phyloP scores from a whole-genome alignment of 2,888 invertebrate genomes.

The Himalopsyche anomala region DNA sequence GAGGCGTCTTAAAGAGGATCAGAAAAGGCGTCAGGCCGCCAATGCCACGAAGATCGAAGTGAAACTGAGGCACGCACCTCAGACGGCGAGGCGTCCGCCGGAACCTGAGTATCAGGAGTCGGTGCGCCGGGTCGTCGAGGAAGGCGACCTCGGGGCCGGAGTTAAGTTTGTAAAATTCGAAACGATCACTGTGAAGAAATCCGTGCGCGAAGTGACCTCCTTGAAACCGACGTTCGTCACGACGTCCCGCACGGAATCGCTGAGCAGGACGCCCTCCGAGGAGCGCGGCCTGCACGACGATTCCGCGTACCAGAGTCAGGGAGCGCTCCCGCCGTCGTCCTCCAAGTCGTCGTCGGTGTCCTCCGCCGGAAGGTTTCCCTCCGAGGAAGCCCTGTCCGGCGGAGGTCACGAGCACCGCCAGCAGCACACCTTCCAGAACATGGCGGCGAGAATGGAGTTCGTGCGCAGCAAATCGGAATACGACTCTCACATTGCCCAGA shows the following conservation, averaged over 20 bases:
- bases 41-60: constrained; percentile 80
- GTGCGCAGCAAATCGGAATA: constrained; percentile 88
- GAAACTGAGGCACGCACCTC: constrained; percentile 75
- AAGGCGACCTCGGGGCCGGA: constrained; percentile 81
- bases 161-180: constrained; percentile 84
- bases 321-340: constrained; percentile 67
- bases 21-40: constrained; percentile 74
- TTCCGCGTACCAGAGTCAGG: constrained; percentile 79
- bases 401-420: constrained; percentile 73
- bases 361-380: constrained; percentile 75
- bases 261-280: constrained; percentile 76
- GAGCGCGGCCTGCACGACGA: constrained; percentile 73
- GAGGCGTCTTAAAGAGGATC: constrained; percentile 77
- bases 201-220: constrained; percentile 69
- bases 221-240: constrained; percentile 49
- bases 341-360: constrained; percentile 76
- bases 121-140: constrained; percentile 71
- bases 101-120: constrained; percentile 68
- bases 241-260: constrained; percentile 64
- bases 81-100: constrained; percentile 47
- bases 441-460: constrained; percentile 83
- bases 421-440: constrained; percentile 78
- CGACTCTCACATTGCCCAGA: constrained; percentile 90
- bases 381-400: constrained; percentile 75
- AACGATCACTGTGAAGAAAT: constrained; percentile 81